Base-by-base conservation (phyloP, 2,797 vertebrate species). In the Chrysolophus pictus region DNA sequence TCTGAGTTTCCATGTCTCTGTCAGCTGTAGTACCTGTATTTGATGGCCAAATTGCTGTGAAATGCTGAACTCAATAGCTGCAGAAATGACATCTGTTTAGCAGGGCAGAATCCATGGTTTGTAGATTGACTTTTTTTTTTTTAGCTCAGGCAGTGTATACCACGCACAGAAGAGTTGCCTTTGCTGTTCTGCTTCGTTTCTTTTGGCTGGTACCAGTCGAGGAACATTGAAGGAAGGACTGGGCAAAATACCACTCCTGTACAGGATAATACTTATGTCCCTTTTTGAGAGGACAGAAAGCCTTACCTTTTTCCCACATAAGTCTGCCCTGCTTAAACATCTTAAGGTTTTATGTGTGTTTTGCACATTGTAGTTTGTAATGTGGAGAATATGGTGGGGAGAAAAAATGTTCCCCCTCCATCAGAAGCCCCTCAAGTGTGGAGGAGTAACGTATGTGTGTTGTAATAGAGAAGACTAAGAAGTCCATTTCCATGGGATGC, bases 281-380 rank as follows among this genome's bases (percentile, higher is more conserved):
- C 29, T 86, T 41, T 74, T 87, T n/a, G 26, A 84, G 82, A 72
- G 70, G 46, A 29, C 24, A 41, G 56, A 87, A 92, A 67, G 7
- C 59, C 29, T 80, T 72, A 18, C 80, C 68, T 90, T 87, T 75
- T 60, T 64, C 68, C 94, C 56, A 64, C 0, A 16, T 85, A 76
- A 62, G 60, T 84, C 94, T 95, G 80, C 93, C 84, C 80, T 94
- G 60, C 80, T 93, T 82, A 88, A 93, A 87, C 90, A 90, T 56
- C 39, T 62, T 37, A 60, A 92, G 83, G 76, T 90, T 91, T 59
- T 88, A 56, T 63, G 74, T 63, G 71, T 14, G 26, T 51, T 63
- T 87, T 95, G 89, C 83, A 86, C 76, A 19, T 65, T 90, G 46
- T 68, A 75, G 92, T 84, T 79, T 82, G 44, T 56, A 78, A 59